Evolutionary conservation across 2,797 vertebrate species (phyloP), one percentile per base, ranked within the genome.

Genomic region (Cynopterus sphinx): DNA sequence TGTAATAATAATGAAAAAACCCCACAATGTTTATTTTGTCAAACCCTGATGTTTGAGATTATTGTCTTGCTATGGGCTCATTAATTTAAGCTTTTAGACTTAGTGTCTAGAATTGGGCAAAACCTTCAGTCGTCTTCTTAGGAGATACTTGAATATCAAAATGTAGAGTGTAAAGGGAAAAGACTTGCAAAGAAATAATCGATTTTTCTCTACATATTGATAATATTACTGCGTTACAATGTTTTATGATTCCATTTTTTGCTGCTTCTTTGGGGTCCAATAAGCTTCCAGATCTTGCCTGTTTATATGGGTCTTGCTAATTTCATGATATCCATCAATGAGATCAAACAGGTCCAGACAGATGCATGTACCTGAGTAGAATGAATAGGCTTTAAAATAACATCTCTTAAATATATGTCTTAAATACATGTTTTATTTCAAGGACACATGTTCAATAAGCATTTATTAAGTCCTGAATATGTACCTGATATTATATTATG

Each of bases 131-230:
- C 12, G 1, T 10, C 13, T 53, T 55, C 84, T 59, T 33, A 87
- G 75, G 82, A 87, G 55, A 77, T 36, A 70, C 6, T 81, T 91
- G 55, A 86, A 53, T 17, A 90, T 83, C 33, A 73, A 36, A 53
- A 22, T 74, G 21, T 68, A 55, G 6, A 6, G 22, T 82, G 4
- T 46, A 39, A 87, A 46, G 46, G 39, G 36, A 94, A 83, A 79
- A 95, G 26, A 55, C 9, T n/a, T 94, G 71, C 22, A 83, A 70
- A 95, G n/a, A 71, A 73, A 83, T 51, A 41, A 70, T 77, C 53
- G 81, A 3, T 70, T 26, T 28, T 24, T 49, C n/a, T 70, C 9
- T 93, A 53, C 36, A 26, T 46, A 36, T 59, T 90, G 65, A 55
- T 90, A 33, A 65, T 67, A 67, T 87, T 65, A 61, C 31, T 74